A percentile compares a stretch with the other conserved stretches of the same genome.
Conservation (phyloP, 1,140 invertebrate genomes). For the Spodoptera litura region DNA sequence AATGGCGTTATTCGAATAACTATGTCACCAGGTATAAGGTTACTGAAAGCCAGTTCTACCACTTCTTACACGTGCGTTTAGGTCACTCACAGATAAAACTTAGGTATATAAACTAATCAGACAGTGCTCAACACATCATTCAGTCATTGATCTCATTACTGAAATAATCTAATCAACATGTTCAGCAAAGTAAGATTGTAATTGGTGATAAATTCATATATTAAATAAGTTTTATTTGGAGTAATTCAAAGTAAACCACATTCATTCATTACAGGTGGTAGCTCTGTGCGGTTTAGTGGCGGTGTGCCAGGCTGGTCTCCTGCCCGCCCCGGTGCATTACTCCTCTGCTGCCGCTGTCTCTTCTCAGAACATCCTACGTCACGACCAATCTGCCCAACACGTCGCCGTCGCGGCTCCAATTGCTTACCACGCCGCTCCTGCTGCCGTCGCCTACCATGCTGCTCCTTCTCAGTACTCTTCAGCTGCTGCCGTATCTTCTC, state of each 20-base stretch:
- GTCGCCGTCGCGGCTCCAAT: slow-evolving; percentile 51
- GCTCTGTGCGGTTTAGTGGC: slow-evolving; percentile 65
- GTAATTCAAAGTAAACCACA: background rate
- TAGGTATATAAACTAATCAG: slow-evolving; percentile 49
- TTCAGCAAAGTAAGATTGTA: slow-evolving; percentile 54
- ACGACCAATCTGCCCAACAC: slow-evolving; percentile 62
- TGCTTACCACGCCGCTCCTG: slow-evolving; percentile 59
- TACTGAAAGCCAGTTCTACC: slow-evolving; percentile 26
- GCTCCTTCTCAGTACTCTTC: slow-evolving; percentile 56
- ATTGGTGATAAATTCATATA: slow-evolving; percentile 14
- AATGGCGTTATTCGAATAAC: slow-evolving; percentile 2
- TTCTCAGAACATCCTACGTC: slow-evolving; percentile 72
- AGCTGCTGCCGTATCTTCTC: slow-evolving; percentile 54
- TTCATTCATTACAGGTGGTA: slow-evolving; percentile 58
- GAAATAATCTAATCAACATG: slow-evolving; percentile 52
- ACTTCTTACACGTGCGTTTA: slow-evolving; percentile 5
- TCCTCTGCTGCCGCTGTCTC: slow-evolving; percentile 68
- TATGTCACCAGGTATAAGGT: slow-evolving; percentile 33
- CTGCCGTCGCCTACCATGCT: slow-evolving; percentile 51
- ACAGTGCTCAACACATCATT: slow-evolving; percentile 39
- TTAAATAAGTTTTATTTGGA: too few relatives aligned
- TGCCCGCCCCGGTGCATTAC: slow-evolving; percentile 63
- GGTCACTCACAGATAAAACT: background rate
- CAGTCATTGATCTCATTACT: slow-evolving; percentile 21
- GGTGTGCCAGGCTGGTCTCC: slow-evolving; percentile 64